Percentiles rank a stretch among this genome's conserved stretches.
Conservation (phyloP, 2,888 invertebrate species). For the Euplexia lucipara region DNA sequence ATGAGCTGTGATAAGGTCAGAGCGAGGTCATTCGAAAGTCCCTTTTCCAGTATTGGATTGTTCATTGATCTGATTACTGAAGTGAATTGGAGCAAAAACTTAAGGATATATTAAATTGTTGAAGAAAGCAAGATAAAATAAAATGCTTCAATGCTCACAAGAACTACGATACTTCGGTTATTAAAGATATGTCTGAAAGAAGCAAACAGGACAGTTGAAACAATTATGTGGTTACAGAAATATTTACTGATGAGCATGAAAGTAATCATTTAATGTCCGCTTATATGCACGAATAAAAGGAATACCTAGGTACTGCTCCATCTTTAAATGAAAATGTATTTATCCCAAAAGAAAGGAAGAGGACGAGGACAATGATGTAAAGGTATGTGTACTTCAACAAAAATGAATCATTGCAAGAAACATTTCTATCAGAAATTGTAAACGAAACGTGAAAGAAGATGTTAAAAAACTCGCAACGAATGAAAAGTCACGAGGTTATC, state of each 20-base stretch:
- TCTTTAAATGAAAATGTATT: too few relatives aligned
- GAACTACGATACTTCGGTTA: neutral
- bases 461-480: conserved; percentile 59
- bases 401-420: neutral
- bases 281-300: too few relatives aligned
- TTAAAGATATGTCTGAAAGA: neutral
- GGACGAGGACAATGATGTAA: too few relatives aligned
- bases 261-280: too few relatives aligned
- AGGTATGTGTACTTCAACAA: too few relatives aligned
- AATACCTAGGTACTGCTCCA: too few relatives aligned
- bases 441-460: conserved; percentile 13
- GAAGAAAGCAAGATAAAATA: conserved; percentile 47
- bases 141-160: conserved; percentile 15
- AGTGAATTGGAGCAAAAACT: conserved; percentile 59
- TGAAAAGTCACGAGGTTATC: conserved; percentile 70
- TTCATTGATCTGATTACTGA: conserved; percentile 62
- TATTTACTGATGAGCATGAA: neutral
- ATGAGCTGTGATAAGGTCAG: conserved; percentile 77
- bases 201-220: neutral
- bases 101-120: conserved; percentile 27
- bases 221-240: neutral
- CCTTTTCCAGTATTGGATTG: conserved; percentile 72
- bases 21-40: conserved; percentile 80
- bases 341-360: too few relatives aligned
- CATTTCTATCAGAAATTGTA: neutral